These are phyloP conservation scores for Pangasius larnaudii DNA, from an alignment of 2,797 vertebrate genomes.

Conservation along the genomic window DNA sequence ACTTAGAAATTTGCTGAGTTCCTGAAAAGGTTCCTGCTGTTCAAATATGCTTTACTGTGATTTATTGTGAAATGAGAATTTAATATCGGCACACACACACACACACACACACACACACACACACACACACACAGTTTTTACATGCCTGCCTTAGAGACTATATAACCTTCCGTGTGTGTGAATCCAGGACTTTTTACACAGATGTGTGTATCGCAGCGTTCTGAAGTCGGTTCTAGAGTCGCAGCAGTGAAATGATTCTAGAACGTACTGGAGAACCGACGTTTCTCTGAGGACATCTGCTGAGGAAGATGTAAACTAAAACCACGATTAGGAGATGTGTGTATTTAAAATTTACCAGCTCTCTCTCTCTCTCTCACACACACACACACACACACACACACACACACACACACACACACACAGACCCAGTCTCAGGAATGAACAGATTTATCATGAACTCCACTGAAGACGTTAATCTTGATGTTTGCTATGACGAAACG, in stretches of 20 bases:
- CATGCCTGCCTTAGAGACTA: constrained; percentile 42
- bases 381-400: constrained; percentile 9
- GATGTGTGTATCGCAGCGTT: background rate
- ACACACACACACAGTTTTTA: background rate
- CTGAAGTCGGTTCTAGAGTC: constrained; percentile 6
- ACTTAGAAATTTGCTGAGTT: background rate
- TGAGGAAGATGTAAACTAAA: constrained; percentile 4
- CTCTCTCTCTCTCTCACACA: background rate
- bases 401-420: constrained; percentile 64
- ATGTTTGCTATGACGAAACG: constrained; percentile 65
- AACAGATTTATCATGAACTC: constrained; percentile 56
- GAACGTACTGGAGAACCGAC: background rate
- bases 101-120: background rate
- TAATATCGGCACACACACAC: background rate
- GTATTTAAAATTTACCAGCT: constrained; percentile 50
- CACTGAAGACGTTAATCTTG: constrained; percentile 57
- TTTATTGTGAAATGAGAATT: constrained; percentile 2
- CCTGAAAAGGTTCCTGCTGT: background rate
- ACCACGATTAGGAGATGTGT: background rate
- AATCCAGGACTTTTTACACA: background rate
- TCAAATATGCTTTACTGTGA: background rate
- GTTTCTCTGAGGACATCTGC: background rate
- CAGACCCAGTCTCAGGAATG: constrained; percentile 62
- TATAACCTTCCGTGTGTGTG: background rate
- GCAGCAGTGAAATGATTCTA: background rate